Percentiles rank a stretch among this genome's conserved stretches.
Evolutionary conservation across 2,797 vertebrate genomes (phyloP).

Genomic region (Remorina albescens): DNA sequence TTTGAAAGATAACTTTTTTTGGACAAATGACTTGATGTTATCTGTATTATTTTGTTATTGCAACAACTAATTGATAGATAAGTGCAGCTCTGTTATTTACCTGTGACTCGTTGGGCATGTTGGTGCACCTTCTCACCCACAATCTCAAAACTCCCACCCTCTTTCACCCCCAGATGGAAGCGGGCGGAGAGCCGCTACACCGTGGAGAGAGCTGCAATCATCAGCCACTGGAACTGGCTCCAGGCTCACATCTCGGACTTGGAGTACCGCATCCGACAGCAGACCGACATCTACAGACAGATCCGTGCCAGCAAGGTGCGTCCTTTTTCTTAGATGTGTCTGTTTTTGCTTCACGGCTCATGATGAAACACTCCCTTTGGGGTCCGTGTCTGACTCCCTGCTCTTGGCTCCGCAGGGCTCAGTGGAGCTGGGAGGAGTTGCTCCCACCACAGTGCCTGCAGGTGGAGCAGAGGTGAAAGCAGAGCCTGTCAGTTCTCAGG

Average conservation of each 20-base stretch:
- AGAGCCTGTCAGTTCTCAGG: slow-evolving; percentile 78
- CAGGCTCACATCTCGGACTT: slow-evolving; percentile 98
- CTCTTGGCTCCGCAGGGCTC: slow-evolving; percentile 85
- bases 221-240: slow-evolving; percentile 99
- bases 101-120: neutral
- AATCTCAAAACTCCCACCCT: neutral
- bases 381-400: neutral
- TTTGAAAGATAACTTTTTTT: neutral
- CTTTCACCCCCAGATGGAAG: slow-evolving; percentile 86
- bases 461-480: slow-evolving; percentile 86
- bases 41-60: too few relatives aligned
- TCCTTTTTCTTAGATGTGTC: too few relatives aligned
- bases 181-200: slow-evolving; percentile 96
- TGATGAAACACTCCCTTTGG: neutral
- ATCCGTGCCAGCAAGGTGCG: slow-evolving; percentile 95
- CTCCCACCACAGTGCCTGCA: slow-evolving; percentile 75
- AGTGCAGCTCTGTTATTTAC: neutral
- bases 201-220: slow-evolving; percentile 94
- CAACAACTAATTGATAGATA: neutral
- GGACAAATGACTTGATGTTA: neutral
- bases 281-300: slow-evolving; percentile 97
- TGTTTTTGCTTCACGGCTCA: too few relatives aligned
- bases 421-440: slow-evolving; percentile 89
- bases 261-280: slow-evolving; percentile 98
- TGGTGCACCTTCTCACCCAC: neutral